Evolutionary conservation across 2,888 invertebrate species (phyloP).

Genomic region (Nephrotoma appendiculata): DNA sequence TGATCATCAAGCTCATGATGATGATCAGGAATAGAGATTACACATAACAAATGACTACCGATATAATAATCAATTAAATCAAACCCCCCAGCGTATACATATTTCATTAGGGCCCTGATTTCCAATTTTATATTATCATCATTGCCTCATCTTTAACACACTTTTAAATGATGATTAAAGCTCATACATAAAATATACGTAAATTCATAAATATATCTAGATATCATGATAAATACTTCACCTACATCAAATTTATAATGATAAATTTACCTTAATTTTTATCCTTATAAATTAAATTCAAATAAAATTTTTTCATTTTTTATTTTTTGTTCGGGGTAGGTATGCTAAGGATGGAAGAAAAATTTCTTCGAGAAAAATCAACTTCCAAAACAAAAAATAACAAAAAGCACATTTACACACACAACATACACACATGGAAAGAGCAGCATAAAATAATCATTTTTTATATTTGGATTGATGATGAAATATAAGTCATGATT

Average conservation of each 20-base stretch:
- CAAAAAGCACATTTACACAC: background rate
- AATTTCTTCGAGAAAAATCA: background rate
- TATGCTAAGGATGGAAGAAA: background rate
- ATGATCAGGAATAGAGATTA: background rate
- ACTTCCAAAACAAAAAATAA: background rate
- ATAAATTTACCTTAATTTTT: background rate
- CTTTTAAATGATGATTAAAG: background rate
- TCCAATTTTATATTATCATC: background rate
- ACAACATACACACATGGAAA: background rate
- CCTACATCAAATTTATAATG: background rate
- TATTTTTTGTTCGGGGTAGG: background rate
- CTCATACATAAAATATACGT: background rate
- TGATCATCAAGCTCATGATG: no score
- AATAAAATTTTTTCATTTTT: background rate
- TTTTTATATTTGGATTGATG: background rate
- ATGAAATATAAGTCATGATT: background rate
- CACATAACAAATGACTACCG: background rate
- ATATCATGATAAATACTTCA: background rate
- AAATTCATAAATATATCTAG: background rate
- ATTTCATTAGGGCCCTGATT: background rate
- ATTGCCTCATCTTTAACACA: background rate
- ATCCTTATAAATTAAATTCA: background rate
- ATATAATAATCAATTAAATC: background rate
- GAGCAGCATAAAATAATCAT: background rate
- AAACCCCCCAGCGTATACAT: background rate